A percentile compares a stretch with the other conserved stretches of the same genome.
Evolutionary conservation across 2,797 vertebrate genomes (phyloP).

Genomic region (Neosilurus hyrtlii): DNA sequence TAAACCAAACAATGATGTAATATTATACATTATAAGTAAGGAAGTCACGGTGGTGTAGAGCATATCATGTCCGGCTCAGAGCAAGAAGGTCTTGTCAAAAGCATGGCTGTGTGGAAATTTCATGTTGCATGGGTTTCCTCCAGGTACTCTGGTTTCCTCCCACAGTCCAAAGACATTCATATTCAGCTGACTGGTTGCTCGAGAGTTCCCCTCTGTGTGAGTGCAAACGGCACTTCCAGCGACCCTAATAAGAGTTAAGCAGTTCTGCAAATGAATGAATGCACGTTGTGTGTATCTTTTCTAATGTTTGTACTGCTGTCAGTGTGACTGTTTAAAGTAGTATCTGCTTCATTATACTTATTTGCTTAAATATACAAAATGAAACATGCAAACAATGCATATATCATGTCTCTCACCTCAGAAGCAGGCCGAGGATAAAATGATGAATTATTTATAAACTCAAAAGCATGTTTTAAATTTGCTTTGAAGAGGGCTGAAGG

Average conservation of each 20-base stretch:
- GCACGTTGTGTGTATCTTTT: background rate
- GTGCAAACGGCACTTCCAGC: too few species aligned
- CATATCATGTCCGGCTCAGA: too few species aligned
- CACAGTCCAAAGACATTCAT: too few species aligned
- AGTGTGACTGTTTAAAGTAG: background rate
- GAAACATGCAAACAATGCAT: background rate
- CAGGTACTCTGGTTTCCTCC: too few species aligned
- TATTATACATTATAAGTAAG: background rate
- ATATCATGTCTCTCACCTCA: background rate
- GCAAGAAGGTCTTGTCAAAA: too few species aligned
- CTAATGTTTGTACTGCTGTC: background rate
- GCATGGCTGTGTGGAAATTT: too few species aligned
- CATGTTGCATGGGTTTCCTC: too few species aligned
- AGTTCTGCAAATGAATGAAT: too few species aligned
- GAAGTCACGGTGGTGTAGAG: too few species aligned
- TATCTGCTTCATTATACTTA: background rate
- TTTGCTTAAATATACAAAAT: background rate
- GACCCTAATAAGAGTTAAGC: too few species aligned
- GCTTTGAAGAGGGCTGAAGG: background rate
- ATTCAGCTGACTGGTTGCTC: too few species aligned
- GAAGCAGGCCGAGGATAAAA: background rate
- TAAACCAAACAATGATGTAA: background rate
- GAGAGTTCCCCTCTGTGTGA: too few species aligned
- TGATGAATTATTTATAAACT: background rate
- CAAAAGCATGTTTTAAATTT: background rate